Percentiles rank a stretch among this genome's conserved stretches.
These are phyloP conservation scores for Ditylenchus dipsaci DNA, from an alignment of 1,140 invertebrate genomes.

Conservation along the genomic window DNA sequence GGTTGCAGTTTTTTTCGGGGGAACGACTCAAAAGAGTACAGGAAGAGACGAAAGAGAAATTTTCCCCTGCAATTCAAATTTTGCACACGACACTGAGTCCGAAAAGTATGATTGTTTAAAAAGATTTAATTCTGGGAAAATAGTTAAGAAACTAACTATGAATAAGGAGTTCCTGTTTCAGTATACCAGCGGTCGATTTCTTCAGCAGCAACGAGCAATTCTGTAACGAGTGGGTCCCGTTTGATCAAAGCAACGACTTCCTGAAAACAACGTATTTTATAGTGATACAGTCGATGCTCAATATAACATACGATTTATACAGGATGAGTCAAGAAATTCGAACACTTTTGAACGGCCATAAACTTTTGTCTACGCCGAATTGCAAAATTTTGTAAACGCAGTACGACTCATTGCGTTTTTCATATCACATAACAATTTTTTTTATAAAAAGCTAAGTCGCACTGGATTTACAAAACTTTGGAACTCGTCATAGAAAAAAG, in stretches of 20 bases:
- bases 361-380: too few relatives aligned
- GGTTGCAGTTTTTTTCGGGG: not conserved
- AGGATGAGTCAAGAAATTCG: too few relatives aligned
- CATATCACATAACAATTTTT: too few relatives aligned
- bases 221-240: constrained; percentile 76
- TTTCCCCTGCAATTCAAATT: not conserved
- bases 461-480: too few relatives aligned
- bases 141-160: constrained; percentile 10
- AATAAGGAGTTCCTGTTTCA: constrained; percentile 63
- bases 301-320: not conserved
- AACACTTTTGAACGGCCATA: too few relatives aligned
- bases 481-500: too few relatives aligned
- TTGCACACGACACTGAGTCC: too few relatives aligned
- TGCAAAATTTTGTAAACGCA: too few relatives aligned
- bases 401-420: too few relatives aligned
- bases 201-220: constrained; percentile 78
- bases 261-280: constrained; percentile 28
- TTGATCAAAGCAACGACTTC: constrained; percentile 85
- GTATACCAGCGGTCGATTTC: constrained; percentile 74
- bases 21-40: too few relatives aligned
- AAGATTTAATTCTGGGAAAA: not conserved
- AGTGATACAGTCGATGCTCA: not conserved
- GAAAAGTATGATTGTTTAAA: not conserved
- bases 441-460: too few relatives aligned
- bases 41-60: too few relatives aligned